phyloP scores from a whole-genome alignment of 2,113 vertebrate genomes.

The Dipodomys merriami region DNA sequence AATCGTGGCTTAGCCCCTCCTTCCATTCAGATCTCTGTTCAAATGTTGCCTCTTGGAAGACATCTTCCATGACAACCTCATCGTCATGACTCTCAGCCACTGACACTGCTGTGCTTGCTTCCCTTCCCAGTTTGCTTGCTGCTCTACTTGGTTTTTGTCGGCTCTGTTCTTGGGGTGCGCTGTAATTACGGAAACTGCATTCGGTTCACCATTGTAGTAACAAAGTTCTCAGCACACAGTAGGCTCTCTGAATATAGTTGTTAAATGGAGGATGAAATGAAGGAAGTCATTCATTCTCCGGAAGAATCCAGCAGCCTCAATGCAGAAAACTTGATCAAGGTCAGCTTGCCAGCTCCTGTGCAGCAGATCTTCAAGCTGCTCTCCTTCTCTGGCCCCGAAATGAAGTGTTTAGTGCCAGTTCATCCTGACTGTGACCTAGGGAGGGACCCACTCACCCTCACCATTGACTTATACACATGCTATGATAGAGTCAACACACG shows the following conservation, averaged over 20 bases:
- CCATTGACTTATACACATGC: neutral
- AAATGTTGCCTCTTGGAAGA: neutral
- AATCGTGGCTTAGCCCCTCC: neutral
- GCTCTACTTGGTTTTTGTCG: neutral
- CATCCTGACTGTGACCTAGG: neutral
- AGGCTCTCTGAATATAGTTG: neutral
- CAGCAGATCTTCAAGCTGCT: neutral
- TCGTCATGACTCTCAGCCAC: too few relatives aligned
- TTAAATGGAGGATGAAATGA: neutral
- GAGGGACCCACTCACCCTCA: neutral
- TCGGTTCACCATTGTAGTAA: neutral
- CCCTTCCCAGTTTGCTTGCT: neutral
- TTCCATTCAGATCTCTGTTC: neutral
- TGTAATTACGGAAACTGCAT: neutral
- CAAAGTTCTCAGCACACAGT: neutral
- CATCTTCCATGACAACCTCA: neutral
- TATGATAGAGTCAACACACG: neutral
- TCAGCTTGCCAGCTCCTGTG: neutral
- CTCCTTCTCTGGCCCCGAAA: neutral
- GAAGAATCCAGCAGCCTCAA: neutral
- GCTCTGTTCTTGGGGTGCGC: neutral
- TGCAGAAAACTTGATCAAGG: neutral
- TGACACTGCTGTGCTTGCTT: neutral
- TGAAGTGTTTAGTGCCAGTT: neutral
- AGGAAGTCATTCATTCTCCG: neutral